These are phyloP conservation scores for Lytechinus variegatus DNA, from an alignment of 35 echinoderm and acorn worm genomes.

Conservation along the genomic window DNA sequence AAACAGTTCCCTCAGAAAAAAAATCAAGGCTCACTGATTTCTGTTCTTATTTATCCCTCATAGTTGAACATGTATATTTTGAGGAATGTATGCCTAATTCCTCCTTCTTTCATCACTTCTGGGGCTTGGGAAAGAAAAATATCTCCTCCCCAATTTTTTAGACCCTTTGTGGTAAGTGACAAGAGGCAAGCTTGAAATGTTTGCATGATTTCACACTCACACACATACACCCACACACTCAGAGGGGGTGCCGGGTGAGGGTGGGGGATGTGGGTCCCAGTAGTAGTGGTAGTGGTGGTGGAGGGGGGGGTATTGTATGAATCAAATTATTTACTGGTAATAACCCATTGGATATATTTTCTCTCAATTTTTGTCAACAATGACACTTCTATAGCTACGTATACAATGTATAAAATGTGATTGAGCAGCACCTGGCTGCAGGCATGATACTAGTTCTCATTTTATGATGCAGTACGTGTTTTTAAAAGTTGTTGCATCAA, in stretches of 20 bases:
- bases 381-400: too few relatives aligned
- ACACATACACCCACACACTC: background rate
- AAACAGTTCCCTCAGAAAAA: too few relatives aligned
- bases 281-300: background rate
- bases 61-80: too few relatives aligned
- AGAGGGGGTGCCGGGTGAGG: background rate
- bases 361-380: too few relatives aligned
- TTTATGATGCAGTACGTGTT: too few relatives aligned
- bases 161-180: background rate
- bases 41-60: too few relatives aligned
- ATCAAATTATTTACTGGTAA: background rate
- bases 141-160: background rate
- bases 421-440: too few relatives aligned
- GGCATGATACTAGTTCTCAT: too few relatives aligned
- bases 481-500: too few relatives aligned
- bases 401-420: too few relatives aligned
- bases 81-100: background rate
- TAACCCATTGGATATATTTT: background rate
- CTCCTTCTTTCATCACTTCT: background rate
- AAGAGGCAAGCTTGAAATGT: background rate
- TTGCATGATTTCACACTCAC: background rate
- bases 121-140: background rate
- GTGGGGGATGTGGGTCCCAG: too few relatives aligned
- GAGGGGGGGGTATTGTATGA: background rate
- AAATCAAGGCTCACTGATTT: too few relatives aligned